Base-by-base conservation (phyloP, 2,888 invertebrate genomes). In the Ennomos erosarius region DNA sequence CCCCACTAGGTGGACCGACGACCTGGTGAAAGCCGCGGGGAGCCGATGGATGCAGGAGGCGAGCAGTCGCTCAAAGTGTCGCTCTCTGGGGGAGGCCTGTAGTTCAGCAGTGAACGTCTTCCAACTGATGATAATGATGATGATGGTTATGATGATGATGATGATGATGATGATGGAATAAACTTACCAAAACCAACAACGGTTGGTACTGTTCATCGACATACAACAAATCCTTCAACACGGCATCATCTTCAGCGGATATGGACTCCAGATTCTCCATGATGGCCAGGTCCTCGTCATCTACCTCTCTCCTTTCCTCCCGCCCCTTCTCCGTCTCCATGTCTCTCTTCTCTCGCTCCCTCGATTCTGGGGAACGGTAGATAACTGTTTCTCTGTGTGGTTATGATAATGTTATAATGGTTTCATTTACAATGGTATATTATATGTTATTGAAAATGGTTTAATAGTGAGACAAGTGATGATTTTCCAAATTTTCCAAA, bases 131-230 rank as follows among this genome's bases (percentile, higher is more conserved):
- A n/a, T n/a, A n/a, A n/a, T n/a, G n/a, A n/a, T n/a, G n/a, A n/a
- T n/a, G n/a, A n/a, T n/a, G n/a, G n/a, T n/a, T n/a, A n/a, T n/a
- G n/a, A n/a, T n/a, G n/a, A n/a, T n/a, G n/a, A n/a, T n/a, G n/a
- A n/a, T n/a, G n/a, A n/a, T n/a, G n/a, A n/a, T n/a, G n/a, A 35
- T 12, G 8, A 38, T 9, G 8, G 8, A 12, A 13, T 9, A 13
- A 1, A 58, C 82, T 75, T 40, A 84, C 83, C 79, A 84, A 63
- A 6, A 72, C 70, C 45, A 84, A 62, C 36, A 84, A 54, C 0
- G 82, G 82, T 26, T 76, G 59, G 39, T 71, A 80, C 60, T 87
- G 86, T 13, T 91, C 91, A 37, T 91, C 91, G 0, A 91, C 69
- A 2, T 71, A 62, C 33, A 91, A 62, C 51, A 91, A 54, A 43